phyloP scores from a whole-genome alignment of 2,888 invertebrate species.

The Athalia rosae region DNA sequence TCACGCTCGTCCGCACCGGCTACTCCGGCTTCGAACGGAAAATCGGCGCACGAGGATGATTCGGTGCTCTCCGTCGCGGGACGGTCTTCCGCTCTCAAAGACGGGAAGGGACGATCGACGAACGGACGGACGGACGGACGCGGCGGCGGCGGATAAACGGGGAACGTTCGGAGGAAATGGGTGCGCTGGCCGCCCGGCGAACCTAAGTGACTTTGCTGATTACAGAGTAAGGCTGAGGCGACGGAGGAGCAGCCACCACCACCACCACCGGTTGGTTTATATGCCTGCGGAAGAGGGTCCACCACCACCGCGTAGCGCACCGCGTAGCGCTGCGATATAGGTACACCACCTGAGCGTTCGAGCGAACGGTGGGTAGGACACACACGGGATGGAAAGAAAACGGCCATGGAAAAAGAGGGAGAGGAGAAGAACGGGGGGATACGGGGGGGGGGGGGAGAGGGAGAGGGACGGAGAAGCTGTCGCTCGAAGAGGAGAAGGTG shows the following conservation, averaged over 20 bases:
- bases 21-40: too few relatives aligned
- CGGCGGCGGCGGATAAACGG: constrained; percentile 44
- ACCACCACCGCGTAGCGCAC: too few relatives aligned
- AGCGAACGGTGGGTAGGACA: constrained; percentile 41
- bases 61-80: neutral
- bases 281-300: constrained; percentile 60
- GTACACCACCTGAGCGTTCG: constrained; percentile 31
- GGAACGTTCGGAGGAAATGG: constrained; percentile 36
- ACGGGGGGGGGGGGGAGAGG: constrained; percentile 33
- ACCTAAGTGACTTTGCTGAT: constrained; percentile 50
- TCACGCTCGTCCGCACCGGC: too few relatives aligned
- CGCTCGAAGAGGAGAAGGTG: constrained; percentile 67
- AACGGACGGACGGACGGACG: constrained; percentile 31
- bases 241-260: too few relatives aligned
- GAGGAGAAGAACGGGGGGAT: constrained; percentile 35
- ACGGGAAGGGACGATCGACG: constrained; percentile 33
- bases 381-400: constrained; percentile 56
- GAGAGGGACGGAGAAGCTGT: constrained; percentile 34
- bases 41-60: constrained; percentile 29
- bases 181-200: constrained; percentile 43
- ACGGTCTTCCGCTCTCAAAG: constrained; percentile 23
- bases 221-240: constrained; percentile 47
- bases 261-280: constrained; percentile 44
- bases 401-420: constrained; percentile 53
- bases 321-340: too few relatives aligned